Evolutionary conservation across 2,797 vertebrate species (phyloP).

Genomic region (Hyperoplus lanceolatus): DNA sequence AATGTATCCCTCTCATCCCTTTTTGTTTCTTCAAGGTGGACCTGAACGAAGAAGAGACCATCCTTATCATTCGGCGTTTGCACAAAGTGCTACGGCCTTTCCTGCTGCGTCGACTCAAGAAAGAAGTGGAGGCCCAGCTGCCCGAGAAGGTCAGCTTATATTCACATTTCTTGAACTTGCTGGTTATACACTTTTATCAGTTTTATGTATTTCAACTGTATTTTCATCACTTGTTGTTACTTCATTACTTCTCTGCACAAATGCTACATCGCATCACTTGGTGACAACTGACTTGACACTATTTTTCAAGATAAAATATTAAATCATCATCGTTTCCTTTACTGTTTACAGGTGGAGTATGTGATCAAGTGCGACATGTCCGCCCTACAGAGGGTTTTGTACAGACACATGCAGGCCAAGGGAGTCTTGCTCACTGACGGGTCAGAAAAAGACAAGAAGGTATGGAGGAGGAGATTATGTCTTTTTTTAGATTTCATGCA

Average conservation of each 20-base stretch:
- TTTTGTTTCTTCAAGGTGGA: conserved; percentile 87
- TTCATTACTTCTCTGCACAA: too few relatives aligned
- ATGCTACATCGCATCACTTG: neutral
- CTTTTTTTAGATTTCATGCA: neutral
- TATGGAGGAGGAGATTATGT: conserved; percentile 39
- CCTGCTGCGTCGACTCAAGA: conserved; percentile 94
- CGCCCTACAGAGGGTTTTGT: conserved; percentile 92
- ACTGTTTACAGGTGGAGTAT: conserved; percentile 90
- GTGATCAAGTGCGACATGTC: conserved; percentile 99
- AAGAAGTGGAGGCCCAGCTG: conserved; percentile 96
- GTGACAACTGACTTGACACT: neutral
- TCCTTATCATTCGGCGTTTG: conserved; percentile 95
- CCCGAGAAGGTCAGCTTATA: conserved; percentile 86
- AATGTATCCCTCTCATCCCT: neutral
- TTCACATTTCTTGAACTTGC: neutral
- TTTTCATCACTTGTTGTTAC: too few relatives aligned
- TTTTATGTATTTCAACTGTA: neutral
- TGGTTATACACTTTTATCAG: neutral
- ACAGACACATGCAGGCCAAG: conserved; percentile 98
- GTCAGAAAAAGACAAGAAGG: conserved; percentile 98
- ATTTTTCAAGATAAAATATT: neutral
- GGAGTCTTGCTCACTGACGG: conserved; percentile 95
- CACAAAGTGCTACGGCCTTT: conserved; percentile 98
- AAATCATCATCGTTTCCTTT: neutral
- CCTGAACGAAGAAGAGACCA: conserved; percentile 97